Evolutionary conservation across 2,113 vertebrate genomes (phyloP), one percentile per base, ranked within the genome.

Genomic region (Epinephelus lanceolatus): DNA sequence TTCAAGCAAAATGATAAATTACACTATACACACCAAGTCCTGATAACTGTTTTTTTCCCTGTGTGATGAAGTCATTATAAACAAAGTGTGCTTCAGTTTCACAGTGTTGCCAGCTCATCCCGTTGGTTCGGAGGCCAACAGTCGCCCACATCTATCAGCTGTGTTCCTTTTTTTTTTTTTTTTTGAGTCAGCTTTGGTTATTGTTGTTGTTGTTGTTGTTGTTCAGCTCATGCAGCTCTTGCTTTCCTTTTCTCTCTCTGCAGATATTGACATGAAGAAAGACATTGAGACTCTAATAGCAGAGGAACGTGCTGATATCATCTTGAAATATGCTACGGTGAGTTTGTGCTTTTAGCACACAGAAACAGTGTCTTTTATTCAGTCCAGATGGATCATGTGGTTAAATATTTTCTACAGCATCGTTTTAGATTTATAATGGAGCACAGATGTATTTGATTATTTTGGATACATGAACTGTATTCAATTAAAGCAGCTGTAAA

Each of bases 251-350:
- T 6, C 12, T 88, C 56, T 76, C 47, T 17, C 86, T 88, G 56
- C 94, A 98, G 96, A 88, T 96, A 94, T 93, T 97, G 97, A 96
- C 95, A 98, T 98, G 97, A 98, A 97, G 97, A 98, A 97, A 93
- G 97, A 98, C 89, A 95, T 98, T 53, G 96, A 97, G 89, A 94
- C 95, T 84, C 92, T 97, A 90, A 96, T 97, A 93, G 95, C 96
- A 89, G 96, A 96, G 91, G 97, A 98, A 94, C 96, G 96, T 75
- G 96, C 96, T 23, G 96, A 97, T 65, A 98, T 98, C 75, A 93
- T 98, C 94, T 89, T 94, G 73, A 98, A 97, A 88, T 98, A 98
- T 96, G 94, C 96, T 63, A 96, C 96, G 96, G 97, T 98, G 83
- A 92, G 93, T 90, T 53, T 18, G 8, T 18, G 9, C 63, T 23